Conservation (phyloP, 2,797 vertebrate species). For the Scolopax bukidnonensis region DNA sequence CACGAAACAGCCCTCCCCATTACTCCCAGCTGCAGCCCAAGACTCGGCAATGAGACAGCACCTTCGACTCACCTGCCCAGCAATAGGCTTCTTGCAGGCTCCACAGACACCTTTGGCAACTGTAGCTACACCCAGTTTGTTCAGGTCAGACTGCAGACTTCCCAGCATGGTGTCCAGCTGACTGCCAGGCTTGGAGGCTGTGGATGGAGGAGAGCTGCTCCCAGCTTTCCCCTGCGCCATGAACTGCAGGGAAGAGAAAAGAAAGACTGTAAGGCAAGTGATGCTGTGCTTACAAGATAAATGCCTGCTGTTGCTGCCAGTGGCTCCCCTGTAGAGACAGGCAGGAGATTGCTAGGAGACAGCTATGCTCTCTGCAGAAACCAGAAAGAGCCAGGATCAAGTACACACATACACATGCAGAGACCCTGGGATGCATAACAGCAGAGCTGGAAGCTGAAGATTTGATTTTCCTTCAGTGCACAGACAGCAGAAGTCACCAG, state of each 20-base stretch:
- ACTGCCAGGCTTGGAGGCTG: constrained; percentile 87
- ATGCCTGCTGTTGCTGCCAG: background rate
- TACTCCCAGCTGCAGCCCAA: constrained; percentile 19
- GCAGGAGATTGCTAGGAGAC: background rate
- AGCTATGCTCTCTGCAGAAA: background rate
- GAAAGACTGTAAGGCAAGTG: background rate
- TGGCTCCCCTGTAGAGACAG: background rate
- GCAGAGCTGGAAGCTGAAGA: background rate
- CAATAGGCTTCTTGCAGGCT: constrained; percentile 96
- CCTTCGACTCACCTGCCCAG: constrained; percentile 87
- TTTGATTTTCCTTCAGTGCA: background rate
- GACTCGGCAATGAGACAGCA: constrained; percentile 1
- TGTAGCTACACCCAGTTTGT: constrained; percentile 91
- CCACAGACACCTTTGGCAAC: constrained; percentile 95
- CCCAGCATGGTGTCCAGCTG: constrained; percentile 97
- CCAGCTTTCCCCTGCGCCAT: constrained; percentile 87
- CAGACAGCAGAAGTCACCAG: background rate
- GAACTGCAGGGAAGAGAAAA: constrained; percentile 78
- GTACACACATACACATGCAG: background rate
- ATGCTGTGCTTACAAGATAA: background rate
- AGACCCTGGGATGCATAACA: background rate
- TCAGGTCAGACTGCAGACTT: constrained; percentile 93
- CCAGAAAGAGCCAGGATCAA: background rate
- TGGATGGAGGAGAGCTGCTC: constrained; percentile 80
- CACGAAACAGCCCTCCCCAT: constrained; percentile 39